Conservation (phyloP, 1,140 invertebrate species). For the Anthonomus grandis region DNA sequence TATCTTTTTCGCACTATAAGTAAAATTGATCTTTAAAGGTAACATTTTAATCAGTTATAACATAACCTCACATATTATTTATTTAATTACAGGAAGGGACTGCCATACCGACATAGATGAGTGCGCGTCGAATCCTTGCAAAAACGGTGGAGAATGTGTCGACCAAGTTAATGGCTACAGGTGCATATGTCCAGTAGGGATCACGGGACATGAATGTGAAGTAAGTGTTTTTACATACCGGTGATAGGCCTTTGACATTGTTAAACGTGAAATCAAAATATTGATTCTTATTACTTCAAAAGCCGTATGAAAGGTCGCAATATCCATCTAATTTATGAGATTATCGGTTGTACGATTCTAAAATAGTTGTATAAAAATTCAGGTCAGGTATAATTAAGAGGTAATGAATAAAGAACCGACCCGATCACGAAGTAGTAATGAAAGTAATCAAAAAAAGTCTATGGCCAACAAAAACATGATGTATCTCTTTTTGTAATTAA, state of each 20-base stretch:
- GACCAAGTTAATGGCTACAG: conserved; percentile 76
- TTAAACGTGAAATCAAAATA: neutral
- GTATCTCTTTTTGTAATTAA: conserved; percentile 26
- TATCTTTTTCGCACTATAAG: too few species aligned
- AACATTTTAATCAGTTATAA: neutral
- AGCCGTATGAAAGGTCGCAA: too few species aligned
- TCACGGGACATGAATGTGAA: conserved; percentile 75
- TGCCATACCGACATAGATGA: conserved; percentile 70
- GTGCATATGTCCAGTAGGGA: conserved; percentile 82
- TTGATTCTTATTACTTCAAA: neutral
- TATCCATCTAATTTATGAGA: neutral
- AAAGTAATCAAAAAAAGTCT: conserved; percentile 20
- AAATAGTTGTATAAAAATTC: conserved; percentile 10
- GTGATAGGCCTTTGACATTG: too few species aligned
- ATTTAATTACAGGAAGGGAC: conserved; percentile 53
- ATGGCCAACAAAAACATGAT: conserved; percentile 21
- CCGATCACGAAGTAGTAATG: conserved; percentile 24
- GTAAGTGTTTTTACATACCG: conserved; percentile 50
- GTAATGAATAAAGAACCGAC: conserved; percentile 25
- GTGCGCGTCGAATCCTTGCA: conserved; percentile 73
- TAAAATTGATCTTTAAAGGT: neutral
- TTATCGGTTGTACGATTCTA: neutral
- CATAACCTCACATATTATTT: conserved; percentile 12
- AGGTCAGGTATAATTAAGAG: conserved; percentile 24
- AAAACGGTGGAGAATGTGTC: conserved; percentile 79